Percentiles rank a stretch among this genome's conserved stretches.
Evolutionary conservation across 1,140 invertebrate genomes (phyloP).

Genomic region (Drosophila equinoxialis): DNA sequence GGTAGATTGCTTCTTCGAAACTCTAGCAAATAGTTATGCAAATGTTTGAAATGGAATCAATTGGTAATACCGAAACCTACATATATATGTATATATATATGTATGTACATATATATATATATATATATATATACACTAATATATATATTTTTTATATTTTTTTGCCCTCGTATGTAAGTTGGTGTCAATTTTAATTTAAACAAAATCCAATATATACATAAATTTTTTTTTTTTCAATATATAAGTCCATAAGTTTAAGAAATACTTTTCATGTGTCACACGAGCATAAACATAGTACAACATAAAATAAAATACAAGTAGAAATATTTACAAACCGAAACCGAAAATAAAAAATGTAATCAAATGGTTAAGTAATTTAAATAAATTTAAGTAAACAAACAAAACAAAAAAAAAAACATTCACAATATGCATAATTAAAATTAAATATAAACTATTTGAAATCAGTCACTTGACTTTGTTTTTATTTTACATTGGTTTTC

Average conservation of each 20-base stretch:
- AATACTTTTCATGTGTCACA: slow-evolving; percentile 63
- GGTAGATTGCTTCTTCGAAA: slow-evolving; percentile 67
- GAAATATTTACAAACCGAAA: slow-evolving; percentile 64
- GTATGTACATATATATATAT: slow-evolving; percentile 8
- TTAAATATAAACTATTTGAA: slow-evolving; percentile 28
- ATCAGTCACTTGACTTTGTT: too few species aligned
- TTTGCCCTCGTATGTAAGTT: slow-evolving; percentile 70
- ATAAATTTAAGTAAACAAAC: slow-evolving; percentile 14
- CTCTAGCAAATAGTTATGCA: slow-evolving; percentile 65
- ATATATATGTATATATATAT: slow-evolving; percentile 34
- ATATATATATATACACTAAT: slow-evolving; percentile 33
- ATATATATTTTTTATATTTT: slow-evolving; percentile 65
- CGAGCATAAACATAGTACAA: slow-evolving; percentile 77
- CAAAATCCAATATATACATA: background rate
- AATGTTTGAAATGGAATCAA: slow-evolving; percentile 29
- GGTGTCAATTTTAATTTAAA: slow-evolving; percentile 61
- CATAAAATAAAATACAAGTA: slow-evolving; percentile 57
- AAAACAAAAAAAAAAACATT: slow-evolving; percentile 21
- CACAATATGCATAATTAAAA: slow-evolving; percentile 33
- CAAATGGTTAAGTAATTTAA: slow-evolving; percentile 14
- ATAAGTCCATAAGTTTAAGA: slow-evolving; percentile 47
- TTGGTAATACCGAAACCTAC: slow-evolving; percentile 25
- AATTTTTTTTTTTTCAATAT: background rate
- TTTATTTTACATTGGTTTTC: too few species aligned
- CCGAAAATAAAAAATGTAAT: slow-evolving; percentile 5